Conservation (phyloP, 2,113 vertebrate genomes). For the Lepus timidus region DNA sequence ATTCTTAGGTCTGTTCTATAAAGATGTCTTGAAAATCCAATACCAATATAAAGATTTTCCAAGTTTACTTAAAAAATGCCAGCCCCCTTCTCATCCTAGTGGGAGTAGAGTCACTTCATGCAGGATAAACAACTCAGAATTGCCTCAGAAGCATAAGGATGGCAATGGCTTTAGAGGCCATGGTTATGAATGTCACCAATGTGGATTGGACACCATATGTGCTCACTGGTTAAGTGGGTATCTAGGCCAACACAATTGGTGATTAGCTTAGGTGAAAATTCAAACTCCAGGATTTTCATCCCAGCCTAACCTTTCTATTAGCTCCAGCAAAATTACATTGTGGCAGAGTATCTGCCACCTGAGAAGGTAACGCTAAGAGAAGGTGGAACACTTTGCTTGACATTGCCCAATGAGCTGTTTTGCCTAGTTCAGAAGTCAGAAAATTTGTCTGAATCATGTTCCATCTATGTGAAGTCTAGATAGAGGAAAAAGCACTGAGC, state of each 20-base stretch:
- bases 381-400: neutral
- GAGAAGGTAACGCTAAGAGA: neutral
- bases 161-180: neutral
- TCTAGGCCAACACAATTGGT: neutral
- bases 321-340: neutral
- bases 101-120: neutral
- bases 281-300: neutral
- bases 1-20: conserved; percentile 1
- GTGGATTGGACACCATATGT: neutral
- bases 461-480: neutral
- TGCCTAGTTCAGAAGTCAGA: neutral
- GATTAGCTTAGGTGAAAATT: neutral
- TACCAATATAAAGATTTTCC: neutral
- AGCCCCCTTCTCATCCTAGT: neutral
- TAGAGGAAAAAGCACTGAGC: neutral
- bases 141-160: neutral
- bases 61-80: neutral
- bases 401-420: neutral
- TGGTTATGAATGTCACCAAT: neutral
- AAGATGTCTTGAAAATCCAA: conserved; percentile 31
- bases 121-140: conserved; percentile 4
- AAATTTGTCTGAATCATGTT: neutral
- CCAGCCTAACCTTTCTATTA: neutral
- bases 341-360: neutral
- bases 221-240: neutral